Conservation (phyloP, 2,888 invertebrate genomes). For the Tipula unca region DNA sequence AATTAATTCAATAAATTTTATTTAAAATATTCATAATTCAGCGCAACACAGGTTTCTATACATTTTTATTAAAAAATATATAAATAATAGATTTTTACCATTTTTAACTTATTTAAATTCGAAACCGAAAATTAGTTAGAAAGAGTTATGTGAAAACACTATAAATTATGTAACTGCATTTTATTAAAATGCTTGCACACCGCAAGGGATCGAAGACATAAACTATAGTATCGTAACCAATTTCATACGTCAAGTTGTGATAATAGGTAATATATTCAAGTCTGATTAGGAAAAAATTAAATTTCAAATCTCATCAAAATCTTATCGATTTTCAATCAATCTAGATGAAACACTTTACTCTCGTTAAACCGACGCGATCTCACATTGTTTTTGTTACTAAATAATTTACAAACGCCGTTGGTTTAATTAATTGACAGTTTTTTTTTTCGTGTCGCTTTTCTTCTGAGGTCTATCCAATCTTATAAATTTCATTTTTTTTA, state of each 20-base stretch:
- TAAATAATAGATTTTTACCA: not conserved
- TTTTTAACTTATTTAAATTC: not conserved
- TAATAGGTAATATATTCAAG: not conserved
- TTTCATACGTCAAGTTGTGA: not conserved
- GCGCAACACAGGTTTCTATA: not conserved
- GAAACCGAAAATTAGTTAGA: not conserved
- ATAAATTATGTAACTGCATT: conserved; percentile 4
- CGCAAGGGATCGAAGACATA: not conserved
- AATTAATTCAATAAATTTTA: not conserved
- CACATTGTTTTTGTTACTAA: not conserved
- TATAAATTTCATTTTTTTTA: conserved; percentile 9
- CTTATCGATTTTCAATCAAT: not conserved
- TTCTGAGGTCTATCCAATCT: not conserved
- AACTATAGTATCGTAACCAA: not conserved
- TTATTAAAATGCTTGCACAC: not conserved
- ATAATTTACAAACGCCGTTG: not conserved
- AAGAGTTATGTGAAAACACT: not conserved
- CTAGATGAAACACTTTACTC: not conserved
- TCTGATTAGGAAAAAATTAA: not conserved
- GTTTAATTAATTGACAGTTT: not conserved
- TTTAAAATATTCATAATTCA: not conserved
- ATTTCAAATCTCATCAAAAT: not conserved
- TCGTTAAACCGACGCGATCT: not conserved
- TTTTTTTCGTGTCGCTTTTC: not conserved
- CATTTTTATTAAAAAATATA: not conserved